Evolutionary conservation across 1,140 invertebrate genomes (phyloP), one percentile per base, ranked within the genome.

Genomic region (Zaprionus kolodkinae): DNA sequence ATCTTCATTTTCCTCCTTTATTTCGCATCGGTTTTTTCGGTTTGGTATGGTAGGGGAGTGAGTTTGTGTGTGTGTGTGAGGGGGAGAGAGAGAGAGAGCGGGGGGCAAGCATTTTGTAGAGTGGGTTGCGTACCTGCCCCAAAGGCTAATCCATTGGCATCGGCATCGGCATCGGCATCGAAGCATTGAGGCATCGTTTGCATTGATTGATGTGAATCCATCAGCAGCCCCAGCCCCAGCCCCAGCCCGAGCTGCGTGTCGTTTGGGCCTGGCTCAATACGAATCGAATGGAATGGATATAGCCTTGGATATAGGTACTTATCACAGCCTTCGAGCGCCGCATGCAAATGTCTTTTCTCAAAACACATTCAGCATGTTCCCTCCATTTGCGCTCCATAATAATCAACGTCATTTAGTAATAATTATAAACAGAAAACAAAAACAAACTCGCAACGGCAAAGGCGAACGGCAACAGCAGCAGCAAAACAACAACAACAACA

Each of bases 251-350:
- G 63, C 52, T 30, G 27, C 27, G 76, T 82, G 82, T 40, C 13
- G 35, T 15, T 30, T 3, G 27, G 27, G 38, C 45, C 9, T 13
- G 30, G 6, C 27, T 36, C 5, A 50, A 30, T 21, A 17, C 40
- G 33, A 15, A n/a, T 43, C 40, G 36, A 70, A 48, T 48, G 45
- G 45, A 17, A 4, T 30, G 27, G 27, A 48, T 15, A 48, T 15
- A 81, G 82, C 85, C 76, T 81, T 79, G 80, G 85, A 76, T 76
- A 75, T 85, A 85, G 85, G 85, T 89, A 89, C 85, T 89, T 89
- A 89, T 89, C 85, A 89, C 85, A 89, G 85, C 85, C 85, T 85
- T 89, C 78, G 85, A 89, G 85, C 85, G 85, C 85, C 86, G 81
- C 85, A 89, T 89, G 85, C 85, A 85, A 87, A 87, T 87, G 84